Evolutionary conservation across 2,888 invertebrate species (phyloP).

Genomic region (Apamea epomidion): DNA sequence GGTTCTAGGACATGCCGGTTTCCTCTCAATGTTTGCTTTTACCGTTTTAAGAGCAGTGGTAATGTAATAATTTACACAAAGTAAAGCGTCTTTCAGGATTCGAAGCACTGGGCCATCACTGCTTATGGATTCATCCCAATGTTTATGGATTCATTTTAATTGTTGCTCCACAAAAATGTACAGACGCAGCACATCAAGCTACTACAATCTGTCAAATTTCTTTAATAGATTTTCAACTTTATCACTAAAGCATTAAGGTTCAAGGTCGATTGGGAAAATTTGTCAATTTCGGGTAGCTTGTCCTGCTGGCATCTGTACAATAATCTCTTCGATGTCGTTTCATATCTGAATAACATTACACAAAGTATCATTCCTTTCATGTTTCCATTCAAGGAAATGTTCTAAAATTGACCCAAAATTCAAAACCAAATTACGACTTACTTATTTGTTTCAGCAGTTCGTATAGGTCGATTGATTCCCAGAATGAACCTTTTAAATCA

Average conservation of each 20-base stretch:
- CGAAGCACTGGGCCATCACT: not conserved
- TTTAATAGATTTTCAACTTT: too few relatives aligned
- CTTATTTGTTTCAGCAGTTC: not conserved
- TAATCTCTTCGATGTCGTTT: not conserved
- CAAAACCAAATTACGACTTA: not conserved
- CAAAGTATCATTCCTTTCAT: not conserved
- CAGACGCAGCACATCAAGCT: too few relatives aligned
- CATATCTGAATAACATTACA: not conserved
- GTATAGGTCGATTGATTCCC: not conserved
- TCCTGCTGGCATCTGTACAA: too few relatives aligned
- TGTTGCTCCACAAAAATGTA: not conserved
- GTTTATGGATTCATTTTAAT: not conserved
- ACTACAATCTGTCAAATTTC: too few relatives aligned
- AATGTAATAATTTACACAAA: not conserved
- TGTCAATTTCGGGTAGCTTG: too few relatives aligned
- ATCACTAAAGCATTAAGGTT: too few relatives aligned
- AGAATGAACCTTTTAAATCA: not conserved
- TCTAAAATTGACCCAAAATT: not conserved
- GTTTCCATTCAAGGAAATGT: not conserved
- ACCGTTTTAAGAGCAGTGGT: not conserved
- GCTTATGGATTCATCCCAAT: not conserved
- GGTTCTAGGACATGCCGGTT: not conserved
- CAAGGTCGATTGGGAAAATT: too few relatives aligned
- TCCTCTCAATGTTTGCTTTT: not conserved
- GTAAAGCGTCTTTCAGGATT: not conserved